phyloP scores from a whole-genome alignment of 2,888 invertebrate species.

The Adineta ricciae region DNA sequence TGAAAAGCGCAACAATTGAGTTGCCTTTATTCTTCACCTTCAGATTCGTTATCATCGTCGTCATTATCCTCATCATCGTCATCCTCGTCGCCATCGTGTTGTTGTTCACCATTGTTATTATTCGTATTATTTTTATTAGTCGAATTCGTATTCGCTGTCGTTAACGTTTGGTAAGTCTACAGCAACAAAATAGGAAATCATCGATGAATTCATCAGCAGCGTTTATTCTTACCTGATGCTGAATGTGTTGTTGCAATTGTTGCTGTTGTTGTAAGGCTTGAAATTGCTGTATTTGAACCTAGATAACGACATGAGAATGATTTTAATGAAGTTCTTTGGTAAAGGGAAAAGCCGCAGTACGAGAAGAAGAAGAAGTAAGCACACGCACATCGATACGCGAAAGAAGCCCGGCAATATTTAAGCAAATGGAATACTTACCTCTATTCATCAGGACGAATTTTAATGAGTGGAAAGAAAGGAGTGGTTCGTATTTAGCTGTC shows the following conservation, averaged over 20 bases:
- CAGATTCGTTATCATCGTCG: not conserved
- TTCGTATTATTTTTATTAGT: no score
- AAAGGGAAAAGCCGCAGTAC: not conserved
- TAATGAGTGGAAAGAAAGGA: not conserved
- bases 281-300: not conserved
- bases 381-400: not conserved
- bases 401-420: not conserved
- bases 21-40: not conserved
- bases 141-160: not conserved
- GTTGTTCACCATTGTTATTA: not conserved
- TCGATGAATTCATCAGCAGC: no score
- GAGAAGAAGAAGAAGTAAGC: not conserved
- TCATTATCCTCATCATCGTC: not conserved
- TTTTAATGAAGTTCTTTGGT: no score
- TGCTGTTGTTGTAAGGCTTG: not conserved
- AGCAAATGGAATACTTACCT: not conserved
- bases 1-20: not conserved
- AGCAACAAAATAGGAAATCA: not conserved
- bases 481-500: not conserved
- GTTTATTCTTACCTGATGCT: not conserved
- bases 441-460: not conserved
- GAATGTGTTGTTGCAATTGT: not conserved
- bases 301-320: no score
- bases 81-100: not conserved
- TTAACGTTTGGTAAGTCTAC: not conserved